A percentile compares a stretch with the other conserved stretches of the same genome.
Evolutionary conservation across 2,797 vertebrate species (phyloP).

Genomic region (Erethizon dorsatum): DNA sequence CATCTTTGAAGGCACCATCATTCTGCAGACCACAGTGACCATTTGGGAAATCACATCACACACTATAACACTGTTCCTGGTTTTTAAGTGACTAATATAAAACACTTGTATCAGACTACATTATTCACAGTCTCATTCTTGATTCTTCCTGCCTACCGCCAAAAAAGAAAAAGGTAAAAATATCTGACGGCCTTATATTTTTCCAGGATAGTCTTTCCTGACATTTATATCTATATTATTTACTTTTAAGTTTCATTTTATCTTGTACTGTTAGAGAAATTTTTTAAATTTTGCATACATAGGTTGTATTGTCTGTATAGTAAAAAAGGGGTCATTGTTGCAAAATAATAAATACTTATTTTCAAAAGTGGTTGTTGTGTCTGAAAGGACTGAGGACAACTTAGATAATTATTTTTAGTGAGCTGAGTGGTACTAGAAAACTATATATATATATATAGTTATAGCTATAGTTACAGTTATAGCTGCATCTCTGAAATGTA

Average conservation of each 20-base stretch:
- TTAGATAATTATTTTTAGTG: slow-evolving; percentile 38
- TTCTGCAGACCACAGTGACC: not conserved
- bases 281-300: not conserved
- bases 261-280: not conserved
- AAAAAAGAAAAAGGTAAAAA: not conserved
- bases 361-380: not conserved
- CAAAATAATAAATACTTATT: slow-evolving; percentile 48
- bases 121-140: not conserved
- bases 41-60: slow-evolving; percentile 4
- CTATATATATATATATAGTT: not conserved
- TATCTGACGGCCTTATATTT: not conserved
- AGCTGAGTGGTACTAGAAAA: not conserved
- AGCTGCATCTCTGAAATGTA: not conserved
- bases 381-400: not conserved
- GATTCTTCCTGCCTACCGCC: not conserved
- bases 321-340: not conserved
- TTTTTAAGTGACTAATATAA: not conserved
- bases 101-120: not conserved
- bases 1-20: not conserved
- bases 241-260: slow-evolving; percentile 22
- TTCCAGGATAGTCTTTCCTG: not conserved
- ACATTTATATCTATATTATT: slow-evolving; percentile 40
- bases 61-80: not conserved
- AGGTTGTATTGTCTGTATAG: not conserved
- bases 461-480: not conserved